Conservation (phyloP, 2,888 invertebrate species). For the Pyrocoelia pectoralis region DNA sequence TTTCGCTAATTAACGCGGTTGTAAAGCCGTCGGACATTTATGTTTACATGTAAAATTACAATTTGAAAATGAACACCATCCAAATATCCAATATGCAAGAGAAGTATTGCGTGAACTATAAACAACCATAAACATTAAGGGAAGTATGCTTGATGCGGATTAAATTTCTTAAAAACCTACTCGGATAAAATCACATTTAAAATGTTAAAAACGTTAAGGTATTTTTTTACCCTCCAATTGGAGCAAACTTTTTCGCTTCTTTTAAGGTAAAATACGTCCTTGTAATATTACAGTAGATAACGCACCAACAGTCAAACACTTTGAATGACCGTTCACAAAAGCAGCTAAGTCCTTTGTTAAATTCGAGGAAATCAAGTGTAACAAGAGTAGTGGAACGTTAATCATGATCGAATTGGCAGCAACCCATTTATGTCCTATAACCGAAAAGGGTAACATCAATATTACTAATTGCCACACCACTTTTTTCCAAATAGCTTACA, state of each 20-base stretch:
- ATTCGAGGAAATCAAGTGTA: conserved; percentile 31
- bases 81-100: conserved; percentile 25
- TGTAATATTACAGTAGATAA: conserved; percentile 26
- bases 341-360: conserved; percentile 19
- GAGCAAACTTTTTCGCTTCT: too few species aligned
- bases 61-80: conserved; percentile 31
- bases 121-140: conserved; percentile 29
- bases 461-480: too few species aligned
- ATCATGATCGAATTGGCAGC: conserved; percentile 20
- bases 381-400: conserved; percentile 28
- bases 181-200: too few species aligned
- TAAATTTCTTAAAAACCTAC: too few species aligned
- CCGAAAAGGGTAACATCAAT: too few species aligned
- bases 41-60: conserved; percentile 29
- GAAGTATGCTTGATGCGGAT: too few species aligned
- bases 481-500: too few species aligned
- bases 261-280: conserved; percentile 10
- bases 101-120: conserved; percentile 24
- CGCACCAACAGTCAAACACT: conserved; percentile 33
- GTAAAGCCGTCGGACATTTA: conserved; percentile 24
- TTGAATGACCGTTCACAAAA: conserved; percentile 22
- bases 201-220: too few species aligned
- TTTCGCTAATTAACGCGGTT: conserved; percentile 20
- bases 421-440: too few species aligned
- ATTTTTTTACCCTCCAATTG: too few species aligned